Evolutionary conservation across 2,113 vertebrate species (phyloP).

Genomic region (Tamias sibiricus): DNA sequence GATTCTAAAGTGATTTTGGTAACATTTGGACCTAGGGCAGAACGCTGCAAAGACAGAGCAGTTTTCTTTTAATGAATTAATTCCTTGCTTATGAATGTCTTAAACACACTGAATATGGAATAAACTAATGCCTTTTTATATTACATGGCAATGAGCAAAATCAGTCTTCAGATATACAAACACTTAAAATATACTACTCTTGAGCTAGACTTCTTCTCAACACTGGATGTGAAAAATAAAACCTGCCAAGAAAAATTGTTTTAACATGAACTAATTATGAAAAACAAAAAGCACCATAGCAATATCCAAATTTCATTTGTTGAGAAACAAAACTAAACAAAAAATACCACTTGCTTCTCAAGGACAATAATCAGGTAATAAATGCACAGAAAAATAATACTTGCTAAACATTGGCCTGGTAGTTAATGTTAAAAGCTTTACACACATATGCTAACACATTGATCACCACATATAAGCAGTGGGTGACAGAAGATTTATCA

Average conservation of each 20-base stretch:
- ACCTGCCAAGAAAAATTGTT: neutral
- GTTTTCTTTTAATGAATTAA: neutral
- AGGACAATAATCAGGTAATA: neutral
- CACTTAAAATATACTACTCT: neutral
- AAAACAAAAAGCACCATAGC: neutral
- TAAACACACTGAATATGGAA: neutral
- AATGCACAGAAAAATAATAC: neutral
- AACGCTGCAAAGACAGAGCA: slow-evolving; percentile 87
- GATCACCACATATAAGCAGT: neutral
- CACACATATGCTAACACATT: neutral
- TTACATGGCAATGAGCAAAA: neutral
- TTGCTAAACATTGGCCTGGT: neutral
- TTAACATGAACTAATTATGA: neutral
- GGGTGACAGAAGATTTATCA: neutral
- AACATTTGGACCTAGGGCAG: slow-evolving; percentile 95
- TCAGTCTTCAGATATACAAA: neutral
- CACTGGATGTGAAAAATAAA: slow-evolving; percentile 26
- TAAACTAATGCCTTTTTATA: neutral
- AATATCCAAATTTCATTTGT: neutral
- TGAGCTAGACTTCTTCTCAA: neutral
- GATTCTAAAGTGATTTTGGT: slow-evolving; percentile 98
- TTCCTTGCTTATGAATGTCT: neutral
- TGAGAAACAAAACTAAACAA: neutral
- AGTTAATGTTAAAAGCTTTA: neutral
- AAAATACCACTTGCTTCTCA: neutral